These are phyloP conservation scores for Dromaius novaehollandiae DNA, from an alignment of 2,113 vertebrate genomes.

Conservation along the genomic window DNA sequence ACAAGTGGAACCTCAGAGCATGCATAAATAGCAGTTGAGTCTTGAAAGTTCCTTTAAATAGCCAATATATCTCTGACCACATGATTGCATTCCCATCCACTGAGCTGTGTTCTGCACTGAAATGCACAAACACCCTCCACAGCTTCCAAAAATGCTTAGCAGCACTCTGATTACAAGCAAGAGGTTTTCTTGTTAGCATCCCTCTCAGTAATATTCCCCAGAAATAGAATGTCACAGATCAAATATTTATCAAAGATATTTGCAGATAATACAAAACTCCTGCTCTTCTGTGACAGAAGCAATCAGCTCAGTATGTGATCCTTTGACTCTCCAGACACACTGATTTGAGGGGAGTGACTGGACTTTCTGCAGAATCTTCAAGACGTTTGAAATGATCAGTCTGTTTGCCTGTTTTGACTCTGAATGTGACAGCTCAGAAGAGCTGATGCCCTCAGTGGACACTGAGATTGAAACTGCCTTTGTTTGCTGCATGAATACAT, in stretches of 20 bases:
- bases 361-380: neutral
- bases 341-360: neutral
- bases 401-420: neutral
- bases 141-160: slow-evolving; percentile 10
- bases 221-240: slow-evolving; percentile 47
- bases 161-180: neutral
- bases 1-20: neutral
- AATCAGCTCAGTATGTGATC: neutral
- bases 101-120: neutral
- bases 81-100: neutral
- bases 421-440: neutral
- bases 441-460: neutral
- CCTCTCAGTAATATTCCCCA: neutral
- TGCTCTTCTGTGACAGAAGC: neutral
- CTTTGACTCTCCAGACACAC: neutral
- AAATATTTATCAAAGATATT: slow-evolving; percentile 67
- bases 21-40: neutral
- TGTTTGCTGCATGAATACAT: neutral
- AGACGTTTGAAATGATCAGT: neutral
- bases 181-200: neutral
- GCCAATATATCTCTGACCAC: neutral
- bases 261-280: slow-evolving; percentile 63
- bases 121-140: neutral
- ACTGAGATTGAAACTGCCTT: slow-evolving; percentile 4
- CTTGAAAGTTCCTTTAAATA: neutral